Evolutionary conservation across 2,888 invertebrate genomes (phyloP).

Genomic region (Chaitophorus viminalis): DNA sequence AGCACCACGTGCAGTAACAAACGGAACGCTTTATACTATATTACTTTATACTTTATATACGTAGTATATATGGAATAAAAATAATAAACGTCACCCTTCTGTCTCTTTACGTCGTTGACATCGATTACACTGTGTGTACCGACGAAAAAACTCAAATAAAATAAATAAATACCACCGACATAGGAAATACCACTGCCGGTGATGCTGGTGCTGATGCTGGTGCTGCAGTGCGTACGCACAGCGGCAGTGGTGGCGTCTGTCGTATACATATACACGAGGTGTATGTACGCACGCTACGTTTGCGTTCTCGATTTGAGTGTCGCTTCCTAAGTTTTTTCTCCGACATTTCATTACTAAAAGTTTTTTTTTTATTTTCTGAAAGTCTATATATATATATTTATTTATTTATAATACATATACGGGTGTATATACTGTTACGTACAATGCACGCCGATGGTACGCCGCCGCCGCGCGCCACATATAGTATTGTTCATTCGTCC

Average conservation of each 20-base stretch:
- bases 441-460: constrained; percentile 8
- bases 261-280: too few species aligned
- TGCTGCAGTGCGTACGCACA: not conserved
- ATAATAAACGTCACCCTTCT: constrained; percentile 58
- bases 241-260: not conserved
- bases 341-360: constrained; percentile 49
- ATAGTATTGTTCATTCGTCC: constrained; percentile 53
- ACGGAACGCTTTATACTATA: constrained; percentile 10
- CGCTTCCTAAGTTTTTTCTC: constrained; percentile 49
- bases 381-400: constrained; percentile 23
- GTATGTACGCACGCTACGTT: constrained; percentile 24
- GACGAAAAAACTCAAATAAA: constrained; percentile 37
- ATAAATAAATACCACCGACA: constrained; percentile 43
- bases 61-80: not conserved
- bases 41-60: constrained; percentile 27
- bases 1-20: not conserved
- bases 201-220: not conserved
- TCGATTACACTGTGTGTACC: constrained; percentile 36
- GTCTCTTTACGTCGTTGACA: constrained; percentile 35
- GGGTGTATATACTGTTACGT: not conserved
- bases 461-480: not conserved
- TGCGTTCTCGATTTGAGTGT: constrained; percentile 52
- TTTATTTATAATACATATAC: too few species aligned
- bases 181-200: constrained; percentile 7
- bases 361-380: constrained; percentile 48